Base-by-base conservation (phyloP, 2,113 vertebrate genomes). In the Regulus satrapa region DNA sequence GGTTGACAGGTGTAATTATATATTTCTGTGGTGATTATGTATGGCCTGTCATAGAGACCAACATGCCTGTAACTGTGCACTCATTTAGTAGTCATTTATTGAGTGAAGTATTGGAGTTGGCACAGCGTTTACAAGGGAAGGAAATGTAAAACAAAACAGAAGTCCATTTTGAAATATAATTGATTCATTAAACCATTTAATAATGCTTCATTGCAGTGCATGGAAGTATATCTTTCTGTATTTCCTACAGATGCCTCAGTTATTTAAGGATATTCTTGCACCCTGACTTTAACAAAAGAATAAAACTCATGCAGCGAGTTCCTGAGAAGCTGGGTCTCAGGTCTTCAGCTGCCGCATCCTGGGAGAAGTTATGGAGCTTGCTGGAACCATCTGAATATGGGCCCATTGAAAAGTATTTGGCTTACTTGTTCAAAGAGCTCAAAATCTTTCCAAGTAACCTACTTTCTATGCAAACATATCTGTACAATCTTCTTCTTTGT, bases 1-100 rank as follows among this genome's bases (percentile, higher is more conserved):
- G 92, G 97, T 96, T 99, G 98, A 98, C 98, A 99, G 98, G 98
- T 98, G 97, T 98, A 99, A 99, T 99, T 98, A 98, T 98, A 92
- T 98, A 98, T 98, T 98, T 98, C 97, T 97, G 38, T 98, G 97
- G 97, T 98, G 98, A 99, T 98, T 98, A 98, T 98, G 94, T 97
- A 96, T 87, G 95, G 96, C 97, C 96, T 98, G 98, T 98, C 98
- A 97, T 97, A 90, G 97, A 98, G 98, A 98, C 95, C 97, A 98
- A 97, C 95, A 78, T 98, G 97, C 94, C 96, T 97, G 98, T 97
- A 98, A 97, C 97, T 98, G 98, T 97, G 97, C 86, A 45, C 89
- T 98, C 93, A 97, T 95, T 98, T 97, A 97, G 95, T 71, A 97
- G 92, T 95, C 96, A 96, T 96, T 98, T 97, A 92, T 96, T 88